These are phyloP conservation scores for Drosophila anomelani DNA, from an alignment of 2,888 invertebrate genomes.

Conservation along the genomic window DNA sequence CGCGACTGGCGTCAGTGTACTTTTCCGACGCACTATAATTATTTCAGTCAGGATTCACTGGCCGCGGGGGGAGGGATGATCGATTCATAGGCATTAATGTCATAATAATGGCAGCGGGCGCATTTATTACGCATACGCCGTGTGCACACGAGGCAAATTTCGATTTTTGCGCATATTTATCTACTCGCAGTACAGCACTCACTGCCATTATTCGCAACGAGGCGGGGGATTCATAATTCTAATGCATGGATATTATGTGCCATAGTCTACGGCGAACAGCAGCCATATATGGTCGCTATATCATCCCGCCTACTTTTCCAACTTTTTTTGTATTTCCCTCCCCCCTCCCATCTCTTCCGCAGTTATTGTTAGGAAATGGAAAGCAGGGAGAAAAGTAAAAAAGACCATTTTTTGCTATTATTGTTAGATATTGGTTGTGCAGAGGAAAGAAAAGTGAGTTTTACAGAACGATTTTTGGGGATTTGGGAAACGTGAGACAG, in stretches of 20 bases:
- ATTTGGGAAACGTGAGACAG: neutral
- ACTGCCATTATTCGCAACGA: constrained; percentile 64
- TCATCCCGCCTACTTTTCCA: constrained; percentile 28
- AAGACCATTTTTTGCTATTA: constrained; percentile 66
- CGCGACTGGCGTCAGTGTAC: constrained; percentile 14
- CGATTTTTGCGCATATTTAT: constrained; percentile 62
- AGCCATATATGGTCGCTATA: constrained; percentile 23
- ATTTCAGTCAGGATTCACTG: constrained; percentile 13
- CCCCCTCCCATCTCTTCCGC: too few relatives aligned
- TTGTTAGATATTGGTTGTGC: constrained; percentile 68
- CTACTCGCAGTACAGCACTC: constrained; percentile 42
- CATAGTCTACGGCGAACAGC: constrained; percentile 40
- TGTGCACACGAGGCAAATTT: constrained; percentile 56
- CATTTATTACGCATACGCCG: constrained; percentile 73
- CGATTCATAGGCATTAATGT: constrained; percentile 68
- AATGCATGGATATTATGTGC: constrained; percentile 76
- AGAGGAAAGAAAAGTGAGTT: neutral
- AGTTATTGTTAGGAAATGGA: constrained; percentile 68
- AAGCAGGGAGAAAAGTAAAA: constrained; percentile 53
- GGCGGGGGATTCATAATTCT: constrained; percentile 64
- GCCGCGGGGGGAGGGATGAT: constrained; percentile 47
- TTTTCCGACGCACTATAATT: constrained; percentile 31
- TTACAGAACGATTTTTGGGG: too few relatives aligned
- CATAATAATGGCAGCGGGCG: constrained; percentile 60
- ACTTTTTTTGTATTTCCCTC: neutral